These are phyloP conservation scores for Vanacampus margaritifer DNA, from an alignment of 2,113 vertebrate genomes.

Conservation along the genomic window DNA sequence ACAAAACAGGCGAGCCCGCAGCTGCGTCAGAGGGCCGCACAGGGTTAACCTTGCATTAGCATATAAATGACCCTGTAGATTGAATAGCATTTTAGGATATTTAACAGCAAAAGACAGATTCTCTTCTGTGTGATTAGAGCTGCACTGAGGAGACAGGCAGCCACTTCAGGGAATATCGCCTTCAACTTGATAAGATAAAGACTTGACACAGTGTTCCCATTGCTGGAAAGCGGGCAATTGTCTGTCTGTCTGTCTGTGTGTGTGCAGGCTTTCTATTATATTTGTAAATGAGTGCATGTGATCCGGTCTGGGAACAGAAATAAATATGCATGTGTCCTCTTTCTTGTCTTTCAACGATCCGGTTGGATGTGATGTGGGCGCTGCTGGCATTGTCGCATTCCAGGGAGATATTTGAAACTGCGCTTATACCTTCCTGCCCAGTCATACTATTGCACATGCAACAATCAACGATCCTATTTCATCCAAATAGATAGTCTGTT, in stretches of 20 bases:
- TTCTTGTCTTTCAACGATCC: conserved; percentile 3
- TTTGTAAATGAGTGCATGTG: conserved; percentile 5
- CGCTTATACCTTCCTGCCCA: neutral
- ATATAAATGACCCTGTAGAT: conserved; percentile 66
- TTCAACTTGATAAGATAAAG: conserved; percentile 58
- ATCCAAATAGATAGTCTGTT: neutral
- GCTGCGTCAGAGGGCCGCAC: conserved; percentile 41
- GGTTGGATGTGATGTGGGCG: conserved; percentile 10
- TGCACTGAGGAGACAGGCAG: conserved; percentile 45
- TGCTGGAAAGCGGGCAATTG: conserved; percentile 11
- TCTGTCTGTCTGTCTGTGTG: conserved; percentile 1
- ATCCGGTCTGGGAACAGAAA: conserved; percentile 18
- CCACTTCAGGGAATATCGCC: conserved; percentile 56
- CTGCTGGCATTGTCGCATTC: neutral
- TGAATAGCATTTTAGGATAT: conserved; percentile 65
- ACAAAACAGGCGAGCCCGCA: conserved; percentile 27
- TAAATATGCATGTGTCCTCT: conserved; percentile 19
- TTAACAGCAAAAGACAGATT: conserved; percentile 64
- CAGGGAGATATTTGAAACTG: neutral
- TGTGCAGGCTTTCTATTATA: conserved; percentile 1
- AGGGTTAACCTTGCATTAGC: conserved; percentile 65
- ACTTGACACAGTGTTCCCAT: conserved; percentile 48
- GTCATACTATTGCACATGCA: neutral
- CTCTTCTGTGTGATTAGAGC: conserved; percentile 55
- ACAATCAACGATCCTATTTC: neutral